Conservation (phyloP, 2,888 invertebrate genomes). For the Leucophenga maculata region DNA sequence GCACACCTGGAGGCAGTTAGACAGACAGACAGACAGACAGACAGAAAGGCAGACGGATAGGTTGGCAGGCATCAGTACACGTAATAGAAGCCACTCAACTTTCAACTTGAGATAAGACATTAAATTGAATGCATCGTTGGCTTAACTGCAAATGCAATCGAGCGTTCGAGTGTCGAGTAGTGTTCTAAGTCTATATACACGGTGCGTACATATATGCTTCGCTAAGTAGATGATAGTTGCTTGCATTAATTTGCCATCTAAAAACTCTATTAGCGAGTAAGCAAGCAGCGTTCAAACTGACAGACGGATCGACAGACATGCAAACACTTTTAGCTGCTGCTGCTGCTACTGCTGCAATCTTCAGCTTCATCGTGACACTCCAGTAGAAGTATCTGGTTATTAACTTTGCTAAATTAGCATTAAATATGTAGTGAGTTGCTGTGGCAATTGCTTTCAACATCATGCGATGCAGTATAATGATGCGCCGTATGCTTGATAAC, state of each 20-base stretch:
- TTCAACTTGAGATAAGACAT: no score
- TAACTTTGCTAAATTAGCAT: constrained; percentile 25
- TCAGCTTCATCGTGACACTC: background rate
- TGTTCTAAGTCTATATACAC: no score
- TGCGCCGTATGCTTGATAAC: no score
- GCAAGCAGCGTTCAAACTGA: background rate
- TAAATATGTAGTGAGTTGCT: constrained; percentile 18
- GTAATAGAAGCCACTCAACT: no score
- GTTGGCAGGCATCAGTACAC: background rate
- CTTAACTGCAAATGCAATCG: no score
- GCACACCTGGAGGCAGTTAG: background rate
- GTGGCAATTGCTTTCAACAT: background rate
- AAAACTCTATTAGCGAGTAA: background rate
- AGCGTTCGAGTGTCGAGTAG: no score
- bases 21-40: background rate
- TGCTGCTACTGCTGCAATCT: background rate
- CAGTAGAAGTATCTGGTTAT: background rate
- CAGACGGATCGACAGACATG: background rate
- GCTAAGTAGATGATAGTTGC: constrained; percentile 7
- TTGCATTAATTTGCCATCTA: constrained; percentile 2
- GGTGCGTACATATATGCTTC: no score
- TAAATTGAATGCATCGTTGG: no score
- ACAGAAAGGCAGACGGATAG: background rate
- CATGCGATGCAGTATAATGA: no score
- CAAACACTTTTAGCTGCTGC: background rate